Conservation (phyloP, 2,888 invertebrate species). For the Timema podura region DNA sequence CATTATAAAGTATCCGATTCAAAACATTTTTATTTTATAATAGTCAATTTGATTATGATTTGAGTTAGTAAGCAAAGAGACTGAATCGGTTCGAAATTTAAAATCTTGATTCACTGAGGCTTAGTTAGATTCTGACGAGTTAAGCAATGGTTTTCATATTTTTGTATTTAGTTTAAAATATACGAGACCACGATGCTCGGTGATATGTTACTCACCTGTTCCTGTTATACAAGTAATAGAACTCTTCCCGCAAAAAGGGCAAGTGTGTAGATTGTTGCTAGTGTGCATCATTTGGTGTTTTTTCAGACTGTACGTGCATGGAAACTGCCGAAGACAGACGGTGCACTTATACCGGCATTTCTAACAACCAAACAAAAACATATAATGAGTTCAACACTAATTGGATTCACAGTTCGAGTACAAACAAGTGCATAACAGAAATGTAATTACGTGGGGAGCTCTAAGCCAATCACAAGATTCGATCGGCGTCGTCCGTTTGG, state of each 20-base stretch:
- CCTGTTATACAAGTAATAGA: conserved; percentile 39
- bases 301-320: conserved; percentile 41
- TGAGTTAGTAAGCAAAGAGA: no score
- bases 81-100: no score
- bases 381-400: not conserved
- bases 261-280: conserved; percentile 35
- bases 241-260: conserved; percentile 38
- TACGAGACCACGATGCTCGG: no score
- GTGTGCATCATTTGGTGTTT: conserved; percentile 40
- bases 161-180: no score
- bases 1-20: no score
- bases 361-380: conserved; percentile 16
- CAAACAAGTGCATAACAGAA: not conserved
- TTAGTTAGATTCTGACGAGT: no score
- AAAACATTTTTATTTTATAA: no score
- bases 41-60: no score
- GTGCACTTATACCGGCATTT: conserved; percentile 33
- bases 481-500: no score
- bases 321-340: conserved; percentile 41
- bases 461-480: not conserved
- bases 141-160: no score
- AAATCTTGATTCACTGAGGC: no score
- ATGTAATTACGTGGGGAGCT: not conserved
- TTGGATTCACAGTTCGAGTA: not conserved
- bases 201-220: conserved; percentile 22